A percentile compares a stretch with the other conserved stretches of the same genome.
Conservation (phyloP, 2,113 vertebrate species). For the Coreoperca whiteheadi region DNA sequence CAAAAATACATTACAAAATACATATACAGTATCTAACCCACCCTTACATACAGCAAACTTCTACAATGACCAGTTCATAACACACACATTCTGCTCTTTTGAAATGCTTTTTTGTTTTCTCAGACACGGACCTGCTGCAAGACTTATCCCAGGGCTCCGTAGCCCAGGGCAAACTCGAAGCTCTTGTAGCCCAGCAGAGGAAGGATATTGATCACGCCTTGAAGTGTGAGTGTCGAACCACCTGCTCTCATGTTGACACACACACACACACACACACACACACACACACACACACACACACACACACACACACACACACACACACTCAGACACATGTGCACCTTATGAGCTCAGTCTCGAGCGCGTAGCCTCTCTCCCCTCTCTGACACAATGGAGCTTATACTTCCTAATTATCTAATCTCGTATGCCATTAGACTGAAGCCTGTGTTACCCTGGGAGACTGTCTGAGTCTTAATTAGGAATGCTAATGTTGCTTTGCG, state of each 20-base stretch:
- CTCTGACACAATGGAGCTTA: slow-evolving; percentile 51
- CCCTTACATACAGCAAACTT: neutral
- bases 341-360: slow-evolving; percentile 17
- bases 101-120: slow-evolving; percentile 37
- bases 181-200: slow-evolving; percentile 86
- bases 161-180: slow-evolving; percentile 85
- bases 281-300: slow-evolving; percentile 9
- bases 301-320: slow-evolving; percentile 25
- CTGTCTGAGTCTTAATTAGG: slow-evolving; percentile 70
- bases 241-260: slow-evolving; percentile 21
- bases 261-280: slow-evolving; percentile 10
- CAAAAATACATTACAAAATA: no score
- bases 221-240: slow-evolving; percentile 86
- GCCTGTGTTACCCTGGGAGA: slow-evolving; percentile 56
- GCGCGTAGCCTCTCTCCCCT: slow-evolving; percentile 20
- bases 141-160: slow-evolving; percentile 88
- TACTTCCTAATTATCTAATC: slow-evolving; percentile 69
- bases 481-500: slow-evolving; percentile 57
- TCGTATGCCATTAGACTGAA: slow-evolving; percentile 56
- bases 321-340: slow-evolving; percentile 21
- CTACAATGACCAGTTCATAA: slow-evolving; percentile 7
- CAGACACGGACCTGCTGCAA: slow-evolving; percentile 88
- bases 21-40: neutral
- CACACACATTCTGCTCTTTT: slow-evolving; percentile 17
- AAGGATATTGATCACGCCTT: slow-evolving; percentile 88